Evolutionary conservation across 1,140 invertebrate genomes (phyloP).

Genomic region (Laupala kohalensis): DNA sequence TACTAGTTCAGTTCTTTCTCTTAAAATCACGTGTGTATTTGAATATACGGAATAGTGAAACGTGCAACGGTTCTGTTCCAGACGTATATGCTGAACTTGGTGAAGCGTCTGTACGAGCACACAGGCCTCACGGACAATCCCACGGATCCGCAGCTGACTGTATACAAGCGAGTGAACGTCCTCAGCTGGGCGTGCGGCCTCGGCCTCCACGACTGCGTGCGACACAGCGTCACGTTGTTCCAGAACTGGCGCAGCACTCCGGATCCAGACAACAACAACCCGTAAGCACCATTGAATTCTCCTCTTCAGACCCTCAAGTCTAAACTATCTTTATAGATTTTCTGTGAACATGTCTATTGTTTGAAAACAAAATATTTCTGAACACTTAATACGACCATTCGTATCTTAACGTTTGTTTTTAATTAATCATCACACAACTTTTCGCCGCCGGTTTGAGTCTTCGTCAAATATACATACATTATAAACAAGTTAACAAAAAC

Average conservation of each 20-base stretch:
- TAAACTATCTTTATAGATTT: too few species aligned
- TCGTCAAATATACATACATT: too few species aligned
- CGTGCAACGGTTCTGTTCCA: conserved; percentile 27
- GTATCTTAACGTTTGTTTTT: too few species aligned
- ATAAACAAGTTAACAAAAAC: too few species aligned
- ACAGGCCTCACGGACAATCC: conserved; percentile 46
- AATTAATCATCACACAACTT: too few species aligned
- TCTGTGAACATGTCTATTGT: too few species aligned
- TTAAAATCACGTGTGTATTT: not conserved
- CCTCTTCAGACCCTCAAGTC: too few species aligned
- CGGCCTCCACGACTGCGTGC: conserved; percentile 48
- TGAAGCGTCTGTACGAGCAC: conserved; percentile 48
- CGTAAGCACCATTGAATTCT: too few species aligned
- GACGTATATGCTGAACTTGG: conserved; percentile 48
- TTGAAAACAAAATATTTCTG: too few species aligned
- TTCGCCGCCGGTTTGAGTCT: too few species aligned
- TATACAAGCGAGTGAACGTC: conserved; percentile 55
- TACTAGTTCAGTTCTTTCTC: conserved; percentile 36
- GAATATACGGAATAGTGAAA: not conserved
- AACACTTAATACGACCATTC: too few species aligned
- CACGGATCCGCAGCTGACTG: conserved; percentile 29
- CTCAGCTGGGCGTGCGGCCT: conserved; percentile 53
- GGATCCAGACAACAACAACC: conserved; percentile 55
- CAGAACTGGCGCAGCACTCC: conserved; percentile 52
- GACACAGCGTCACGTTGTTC: conserved; percentile 50